Evolutionary conservation across 2,888 invertebrate genomes (phyloP), one percentile per base, ranked within the genome.

Genomic region (Euplagia quadripunctaria): DNA sequence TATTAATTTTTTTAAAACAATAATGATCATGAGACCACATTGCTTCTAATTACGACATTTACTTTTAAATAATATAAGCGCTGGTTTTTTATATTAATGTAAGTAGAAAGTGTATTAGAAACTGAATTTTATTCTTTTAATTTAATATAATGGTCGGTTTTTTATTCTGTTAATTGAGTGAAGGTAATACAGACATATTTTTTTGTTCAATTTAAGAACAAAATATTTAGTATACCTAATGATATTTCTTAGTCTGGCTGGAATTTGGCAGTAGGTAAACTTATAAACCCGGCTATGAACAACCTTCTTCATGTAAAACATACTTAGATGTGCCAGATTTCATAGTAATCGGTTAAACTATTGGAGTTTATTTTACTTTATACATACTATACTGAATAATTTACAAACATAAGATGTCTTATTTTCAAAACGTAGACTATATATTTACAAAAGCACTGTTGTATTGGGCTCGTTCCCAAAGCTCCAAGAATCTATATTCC

Each of bases 31-130:
- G 20, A 20, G 58, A 58, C 58, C 11, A 31, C 7, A 61, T 31
- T 61, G 12, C 11, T 31, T 61, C 14, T 61, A 61, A 31, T 61
- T 61, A 61, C 14, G 61, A 12, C 61, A 31, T 61, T 61, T 61
- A 61, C 61, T 61, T 61, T 61, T 12, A 61, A 61, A 16, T 61
- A 31, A 61, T 14, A 61, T 31, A 61, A 61, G 31, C 14, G 61
- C 12, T 5, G 14, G 14, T 58, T n/a, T 58, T 42, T 64, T 65
- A 65, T 65, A n/a, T 43, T 17, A 65, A 46, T 65, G 64, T 65
- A 43, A n/a, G 64, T 65, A 65, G 64, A 65, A 65, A 65, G 64
- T 65, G 6, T 61, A 31, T 46, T 46, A 46, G 17, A 65, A 65
- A 65, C 46, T 31, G 64, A 11, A n/a, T 43, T 65, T 46, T 14